Evolutionary conservation across 2,797 vertebrate species (phyloP).

Genomic region (Urosaurus nigricauda): DNA sequence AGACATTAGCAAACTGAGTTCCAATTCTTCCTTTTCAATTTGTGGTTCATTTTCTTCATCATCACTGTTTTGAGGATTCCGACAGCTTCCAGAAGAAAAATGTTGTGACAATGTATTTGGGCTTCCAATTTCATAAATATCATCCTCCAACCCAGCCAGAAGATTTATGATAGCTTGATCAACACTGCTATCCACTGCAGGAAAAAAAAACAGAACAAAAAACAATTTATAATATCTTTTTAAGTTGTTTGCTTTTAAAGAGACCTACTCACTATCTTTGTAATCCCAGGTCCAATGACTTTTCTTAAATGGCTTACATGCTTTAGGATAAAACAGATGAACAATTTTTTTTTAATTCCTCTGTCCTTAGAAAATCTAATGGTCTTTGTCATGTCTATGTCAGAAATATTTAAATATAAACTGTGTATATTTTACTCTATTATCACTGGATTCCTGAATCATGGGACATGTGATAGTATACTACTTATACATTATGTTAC

Average conservation of each 20-base stretch:
- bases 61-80: slow-evolving; percentile 92
- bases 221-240: slow-evolving; percentile 47
- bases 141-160: slow-evolving; percentile 90
- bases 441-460: not conserved
- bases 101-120: slow-evolving; percentile 78
- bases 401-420: no score
- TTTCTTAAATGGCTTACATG: not conserved
- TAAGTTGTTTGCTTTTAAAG: not conserved
- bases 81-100: slow-evolving; percentile 77
- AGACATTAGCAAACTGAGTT: slow-evolving; percentile 95
- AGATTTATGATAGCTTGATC: slow-evolving; percentile 90
- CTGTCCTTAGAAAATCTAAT: no score
- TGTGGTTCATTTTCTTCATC: slow-evolving; percentile 94
- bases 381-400: no score
- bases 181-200: slow-evolving; percentile 85
- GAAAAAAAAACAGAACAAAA: slow-evolving; percentile 45
- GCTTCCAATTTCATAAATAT: slow-evolving; percentile 84
- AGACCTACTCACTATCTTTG: not conserved
- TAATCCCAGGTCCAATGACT: not conserved
- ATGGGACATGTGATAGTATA: not conserved
- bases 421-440: no score
- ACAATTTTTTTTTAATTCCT: no score
- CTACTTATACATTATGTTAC: not conserved
- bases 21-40: slow-evolving; percentile 91
- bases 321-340: no score